A percentile compares a stretch with the other conserved stretches of the same genome.
Conservation (phyloP, 2,888 invertebrate genomes). For the Cryptocephalus primarius region DNA sequence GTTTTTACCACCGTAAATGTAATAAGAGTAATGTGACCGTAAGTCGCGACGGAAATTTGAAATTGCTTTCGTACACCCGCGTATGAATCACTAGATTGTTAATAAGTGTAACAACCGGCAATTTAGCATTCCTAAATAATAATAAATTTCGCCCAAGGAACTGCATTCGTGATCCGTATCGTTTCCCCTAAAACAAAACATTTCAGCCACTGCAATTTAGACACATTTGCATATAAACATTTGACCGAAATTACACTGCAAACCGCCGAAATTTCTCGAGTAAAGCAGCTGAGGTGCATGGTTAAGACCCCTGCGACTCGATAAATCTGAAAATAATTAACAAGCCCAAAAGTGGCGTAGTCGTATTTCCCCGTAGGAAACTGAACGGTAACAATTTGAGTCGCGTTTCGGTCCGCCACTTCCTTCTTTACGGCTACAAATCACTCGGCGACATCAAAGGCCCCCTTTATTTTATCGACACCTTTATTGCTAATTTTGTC, state of each 20-base stretch:
- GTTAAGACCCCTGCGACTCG: conserved; percentile 1
- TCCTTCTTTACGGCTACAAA: conserved; percentile 14
- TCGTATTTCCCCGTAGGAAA: conserved; percentile 10
- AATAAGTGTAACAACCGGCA: too few species aligned
- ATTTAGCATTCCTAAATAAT: too few species aligned
- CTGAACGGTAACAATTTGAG: conserved; percentile 15
- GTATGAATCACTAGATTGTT: too few species aligned
- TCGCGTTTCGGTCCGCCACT: conserved; percentile 14
- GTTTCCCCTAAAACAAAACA: too few species aligned
- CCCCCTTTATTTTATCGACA: conserved; percentile 17
- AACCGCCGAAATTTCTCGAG: background rate
- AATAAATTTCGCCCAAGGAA: too few species aligned
- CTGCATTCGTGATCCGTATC: too few species aligned
- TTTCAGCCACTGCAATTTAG: too few species aligned
- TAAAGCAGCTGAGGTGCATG: conserved; percentile 2
- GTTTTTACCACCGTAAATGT: too few species aligned
- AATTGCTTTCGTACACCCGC: too few species aligned
- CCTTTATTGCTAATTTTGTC: conserved; percentile 17
- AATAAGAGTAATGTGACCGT: too few species aligned
- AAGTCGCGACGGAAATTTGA: too few species aligned
- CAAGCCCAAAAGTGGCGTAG: conserved; percentile 7
- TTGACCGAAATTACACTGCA: background rate
- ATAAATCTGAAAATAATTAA: conserved; percentile 12
- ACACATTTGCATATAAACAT: too few species aligned
- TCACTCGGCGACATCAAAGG: conserved; percentile 5